Evolutionary conservation across 2,113 vertebrate genomes (phyloP).

Genomic region (Phalacrocorax aristotelis): DNA sequence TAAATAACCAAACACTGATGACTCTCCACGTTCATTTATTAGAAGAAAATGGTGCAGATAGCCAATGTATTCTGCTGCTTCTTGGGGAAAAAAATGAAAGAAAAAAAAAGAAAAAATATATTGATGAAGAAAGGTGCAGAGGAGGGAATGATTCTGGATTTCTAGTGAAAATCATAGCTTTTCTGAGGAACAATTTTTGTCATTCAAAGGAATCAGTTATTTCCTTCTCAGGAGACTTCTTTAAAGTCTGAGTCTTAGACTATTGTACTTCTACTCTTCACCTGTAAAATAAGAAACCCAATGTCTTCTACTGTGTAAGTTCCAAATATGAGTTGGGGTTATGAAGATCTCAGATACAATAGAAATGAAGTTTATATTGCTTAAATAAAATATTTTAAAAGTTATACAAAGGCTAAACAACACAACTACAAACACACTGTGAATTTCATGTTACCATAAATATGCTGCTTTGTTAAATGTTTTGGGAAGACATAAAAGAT

Average conservation of each 20-base stretch:
- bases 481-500: background rate
- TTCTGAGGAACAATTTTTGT: background rate
- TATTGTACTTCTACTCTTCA: background rate
- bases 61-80: background rate
- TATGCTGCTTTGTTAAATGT: background rate
- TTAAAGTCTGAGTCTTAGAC: background rate
- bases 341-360: rapidly evolving
- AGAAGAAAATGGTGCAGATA: background rate
- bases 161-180: background rate
- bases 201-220: background rate
- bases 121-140: background rate
- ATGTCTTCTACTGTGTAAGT: background rate
- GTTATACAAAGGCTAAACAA: background rate
- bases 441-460: background rate
- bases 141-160: background rate
- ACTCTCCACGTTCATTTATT: background rate
- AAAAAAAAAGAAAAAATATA: background rate
- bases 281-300: background rate
- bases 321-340: background rate
- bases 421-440: background rate
- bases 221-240: background rate
- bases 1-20: background rate
- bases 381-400: background rate
- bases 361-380: background rate
- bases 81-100: background rate